Conservation (phyloP, 2,113 vertebrate genomes). For the Coreoperca whiteheadi region DNA sequence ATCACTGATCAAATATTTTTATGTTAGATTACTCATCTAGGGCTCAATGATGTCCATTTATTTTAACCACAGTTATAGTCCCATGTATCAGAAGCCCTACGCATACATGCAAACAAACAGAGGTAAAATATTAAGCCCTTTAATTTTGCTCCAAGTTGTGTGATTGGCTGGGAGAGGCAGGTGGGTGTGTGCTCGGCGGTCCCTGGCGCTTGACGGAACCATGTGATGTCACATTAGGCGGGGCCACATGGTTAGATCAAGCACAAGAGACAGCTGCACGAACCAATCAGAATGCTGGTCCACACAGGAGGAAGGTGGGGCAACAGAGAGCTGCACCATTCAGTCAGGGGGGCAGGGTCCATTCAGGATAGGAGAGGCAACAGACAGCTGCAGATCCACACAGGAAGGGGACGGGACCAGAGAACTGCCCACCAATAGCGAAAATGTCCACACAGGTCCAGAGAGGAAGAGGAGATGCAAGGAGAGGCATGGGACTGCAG, state of each 20-base stretch:
- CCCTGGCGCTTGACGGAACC: constrained; percentile 99
- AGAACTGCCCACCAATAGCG: constrained; percentile 63
- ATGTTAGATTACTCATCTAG: background rate
- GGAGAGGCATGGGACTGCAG: constrained; percentile 71
- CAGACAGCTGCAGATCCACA: constrained; percentile 75
- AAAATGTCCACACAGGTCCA: constrained; percentile 71
- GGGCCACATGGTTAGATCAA: constrained; percentile 99
- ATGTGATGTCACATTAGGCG: constrained; percentile 99
- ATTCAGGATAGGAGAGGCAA: constrained; percentile 71
- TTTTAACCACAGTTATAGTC: constrained; percentile 28
- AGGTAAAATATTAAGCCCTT: constrained; percentile 28
- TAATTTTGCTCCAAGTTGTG: constrained; percentile 56
- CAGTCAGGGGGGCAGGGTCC: constrained; percentile 72
- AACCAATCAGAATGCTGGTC: constrained; percentile 90
- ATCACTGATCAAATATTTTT: constrained; percentile 7
- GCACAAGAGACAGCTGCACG: constrained; percentile 99
- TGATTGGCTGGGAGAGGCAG: constrained; percentile 77
- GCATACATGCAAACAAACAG: constrained; percentile 45
- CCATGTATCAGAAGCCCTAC: constrained; percentile 15
- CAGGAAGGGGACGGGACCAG: constrained; percentile 64
- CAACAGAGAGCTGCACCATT: constrained; percentile 75
- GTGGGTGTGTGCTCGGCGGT: constrained; percentile 92
- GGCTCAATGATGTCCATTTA: constrained; percentile 3
- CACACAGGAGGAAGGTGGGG: constrained; percentile 88
- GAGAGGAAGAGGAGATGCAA: constrained; percentile 74